These are phyloP conservation scores for Tetramorium bicarinatum DNA, from an alignment of 2,888 invertebrate genomes.

Conservation along the genomic window DNA sequence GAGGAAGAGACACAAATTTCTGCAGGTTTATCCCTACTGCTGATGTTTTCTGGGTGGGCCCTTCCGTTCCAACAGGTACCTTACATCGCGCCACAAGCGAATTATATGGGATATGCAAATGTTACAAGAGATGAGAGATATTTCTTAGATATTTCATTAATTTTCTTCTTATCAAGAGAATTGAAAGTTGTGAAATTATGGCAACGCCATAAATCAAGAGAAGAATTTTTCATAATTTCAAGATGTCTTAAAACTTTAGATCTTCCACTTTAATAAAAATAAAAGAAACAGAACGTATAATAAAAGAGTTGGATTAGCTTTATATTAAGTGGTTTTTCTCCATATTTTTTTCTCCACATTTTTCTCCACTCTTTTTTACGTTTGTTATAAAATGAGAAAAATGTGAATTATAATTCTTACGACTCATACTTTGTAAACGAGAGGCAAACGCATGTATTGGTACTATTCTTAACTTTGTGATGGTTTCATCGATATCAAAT, in stretches of 20 bases:
- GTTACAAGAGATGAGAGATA: slow-evolving; percentile 19
- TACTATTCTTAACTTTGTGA: not conserved
- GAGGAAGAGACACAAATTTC: slow-evolving; percentile 74
- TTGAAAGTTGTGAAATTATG: not conserved
- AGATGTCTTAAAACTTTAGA: not conserved
- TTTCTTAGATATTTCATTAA: slow-evolving; percentile 2
- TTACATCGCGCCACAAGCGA: slow-evolving; percentile 38
- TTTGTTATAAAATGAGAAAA: not conserved
- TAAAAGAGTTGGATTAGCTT: not conserved
- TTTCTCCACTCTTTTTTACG: not conserved
- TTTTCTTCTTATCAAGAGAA: not conserved
- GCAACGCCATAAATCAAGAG: not conserved
- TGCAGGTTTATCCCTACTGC: slow-evolving; percentile 71
- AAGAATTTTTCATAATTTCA: not conserved
- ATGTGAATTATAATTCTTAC: not conserved
- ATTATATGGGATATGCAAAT: slow-evolving; percentile 32
- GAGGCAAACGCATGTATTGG: not conserved
- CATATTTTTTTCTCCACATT: too few species aligned
- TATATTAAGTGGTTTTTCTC: not conserved
- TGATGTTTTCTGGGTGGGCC: slow-evolving; percentile 67
- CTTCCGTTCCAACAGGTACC: slow-evolving; percentile 60
- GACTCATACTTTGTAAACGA: not conserved
- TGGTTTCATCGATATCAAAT: not conserved
- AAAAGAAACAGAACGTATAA: not conserved
- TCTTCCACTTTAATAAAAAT: not conserved